Evolutionary conservation across 2,797 vertebrate species (phyloP).

Genomic region (Ptychadena robeensis): DNA sequence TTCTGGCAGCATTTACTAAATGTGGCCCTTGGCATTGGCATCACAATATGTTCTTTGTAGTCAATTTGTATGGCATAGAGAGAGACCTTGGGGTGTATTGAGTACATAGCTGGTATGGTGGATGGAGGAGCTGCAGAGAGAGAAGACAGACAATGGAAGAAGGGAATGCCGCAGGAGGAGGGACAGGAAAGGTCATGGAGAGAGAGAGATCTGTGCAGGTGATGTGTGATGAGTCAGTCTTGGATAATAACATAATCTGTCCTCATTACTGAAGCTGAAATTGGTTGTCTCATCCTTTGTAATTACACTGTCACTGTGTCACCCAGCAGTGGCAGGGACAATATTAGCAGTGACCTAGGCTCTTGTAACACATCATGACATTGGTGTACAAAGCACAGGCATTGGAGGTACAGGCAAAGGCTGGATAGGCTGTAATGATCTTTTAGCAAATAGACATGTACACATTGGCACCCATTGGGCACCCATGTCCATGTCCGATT

Average conservation of each 20-base stretch:
- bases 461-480: too few relatives aligned
- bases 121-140: neutral
- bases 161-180: conserved; percentile 2
- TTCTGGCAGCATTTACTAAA: conserved; percentile 24
- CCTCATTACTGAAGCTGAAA: conserved; percentile 47
- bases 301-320: conserved; percentile 54
- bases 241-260: conserved; percentile 57
- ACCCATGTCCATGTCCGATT: too few relatives aligned
- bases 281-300: conserved; percentile 47
- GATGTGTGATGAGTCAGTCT: conserved; percentile 48
- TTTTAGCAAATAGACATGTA: too few relatives aligned
- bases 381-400: neutral
- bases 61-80: conserved; percentile 22
- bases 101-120: conserved; percentile 26
- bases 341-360: conserved; percentile 27
- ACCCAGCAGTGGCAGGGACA: conserved; percentile 14
- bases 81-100: conserved; percentile 48
- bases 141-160: conserved; percentile 17
- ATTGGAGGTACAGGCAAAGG: neutral
- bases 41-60: conserved; percentile 46
- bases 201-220: conserved; percentile 46
- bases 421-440: neutral
- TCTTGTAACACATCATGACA: neutral
- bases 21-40: conserved; percentile 26
- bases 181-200: conserved; percentile 32